Percentiles rank a stretch among this genome's conserved stretches.
Conservation (phyloP, 1,140 invertebrate species). For the Plutomurus gul region DNA sequence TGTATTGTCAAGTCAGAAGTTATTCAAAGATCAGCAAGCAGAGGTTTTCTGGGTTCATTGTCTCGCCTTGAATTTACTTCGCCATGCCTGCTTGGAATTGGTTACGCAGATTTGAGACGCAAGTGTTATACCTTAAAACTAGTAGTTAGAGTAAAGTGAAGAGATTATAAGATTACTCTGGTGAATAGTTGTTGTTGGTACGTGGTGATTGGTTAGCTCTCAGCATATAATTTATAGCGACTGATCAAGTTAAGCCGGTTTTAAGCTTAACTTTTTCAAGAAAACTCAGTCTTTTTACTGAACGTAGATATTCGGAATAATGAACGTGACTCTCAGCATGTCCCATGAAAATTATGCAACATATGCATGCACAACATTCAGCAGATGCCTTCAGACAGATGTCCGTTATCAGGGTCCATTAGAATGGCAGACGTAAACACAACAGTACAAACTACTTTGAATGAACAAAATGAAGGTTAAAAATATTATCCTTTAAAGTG, state of each 20-base stretch:
- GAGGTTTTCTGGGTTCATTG: conserved; percentile 5
- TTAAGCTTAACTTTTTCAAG: conserved; percentile 17
- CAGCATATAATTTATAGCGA: conserved; percentile 30
- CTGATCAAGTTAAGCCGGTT: conserved; percentile 36
- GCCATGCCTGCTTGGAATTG: not conserved
- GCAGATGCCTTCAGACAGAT: not conserved
- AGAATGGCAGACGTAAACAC: too few relatives aligned
- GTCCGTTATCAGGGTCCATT: too few relatives aligned
- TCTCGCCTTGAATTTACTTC: conserved; percentile 22
- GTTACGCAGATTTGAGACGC: conserved; percentile 11
- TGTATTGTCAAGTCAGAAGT: not conserved
- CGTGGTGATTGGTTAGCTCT: conserved; percentile 15
- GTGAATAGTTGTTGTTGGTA: conserved; percentile 31
- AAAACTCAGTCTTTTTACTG: not conserved
- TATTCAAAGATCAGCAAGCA: not conserved
- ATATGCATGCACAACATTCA: not conserved
- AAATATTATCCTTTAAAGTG: too few relatives aligned
- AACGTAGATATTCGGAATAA: not conserved
- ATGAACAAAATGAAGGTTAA: too few relatives aligned
- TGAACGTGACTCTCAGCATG: not conserved
- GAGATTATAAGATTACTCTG: conserved; percentile 18
- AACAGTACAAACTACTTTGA: too few relatives aligned
- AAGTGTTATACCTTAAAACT: not conserved
- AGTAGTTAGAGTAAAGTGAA: not conserved
- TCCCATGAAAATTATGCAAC: not conserved